phyloP scores from a whole-genome alignment of 2,113 vertebrate species.

The Hucho hucho region DNA sequence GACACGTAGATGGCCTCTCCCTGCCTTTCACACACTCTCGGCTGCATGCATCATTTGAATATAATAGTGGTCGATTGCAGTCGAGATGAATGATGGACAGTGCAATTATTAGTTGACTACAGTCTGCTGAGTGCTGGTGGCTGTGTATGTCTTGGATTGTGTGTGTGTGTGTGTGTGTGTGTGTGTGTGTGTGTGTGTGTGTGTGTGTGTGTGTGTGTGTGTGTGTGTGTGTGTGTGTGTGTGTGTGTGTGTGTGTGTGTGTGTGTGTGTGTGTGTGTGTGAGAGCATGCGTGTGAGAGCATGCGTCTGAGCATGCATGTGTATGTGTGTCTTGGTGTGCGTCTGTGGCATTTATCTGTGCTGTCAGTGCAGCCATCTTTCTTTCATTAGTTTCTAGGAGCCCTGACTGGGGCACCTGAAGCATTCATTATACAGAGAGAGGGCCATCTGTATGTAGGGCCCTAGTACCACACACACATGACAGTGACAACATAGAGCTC shows the following conservation, averaged over 20 bases:
- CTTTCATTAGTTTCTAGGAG: constrained; percentile 58
- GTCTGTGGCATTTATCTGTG: no score
- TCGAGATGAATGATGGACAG: constrained; percentile 46
- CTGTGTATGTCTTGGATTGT: neutral
- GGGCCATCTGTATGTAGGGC: neutral
- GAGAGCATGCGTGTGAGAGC: no score
- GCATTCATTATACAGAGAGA: neutral
- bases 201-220: neutral
- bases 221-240: neutral
- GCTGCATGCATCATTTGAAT: constrained; percentile 65
- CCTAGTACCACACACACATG: no score
- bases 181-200: neutral
- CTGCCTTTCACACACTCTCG: constrained; percentile 6
- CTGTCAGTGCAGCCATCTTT: constrained; percentile 50
- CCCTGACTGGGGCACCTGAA: constrained; percentile 13
- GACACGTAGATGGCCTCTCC: constrained; percentile 24
- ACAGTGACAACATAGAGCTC: constrained; percentile 16
- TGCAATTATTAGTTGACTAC: constrained; percentile 38
- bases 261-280: neutral
- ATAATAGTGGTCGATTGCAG: constrained; percentile 60
- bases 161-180: neutral
- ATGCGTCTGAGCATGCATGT: neutral
- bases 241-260: no score
- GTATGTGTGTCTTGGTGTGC: neutral
- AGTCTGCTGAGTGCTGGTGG: constrained; percentile 16